A percentile compares a stretch with the other conserved stretches of the same genome.
These are phyloP conservation scores for Lomographa bimaculata DNA, from an alignment of 2,888 invertebrate species.

Conservation along the genomic window DNA sequence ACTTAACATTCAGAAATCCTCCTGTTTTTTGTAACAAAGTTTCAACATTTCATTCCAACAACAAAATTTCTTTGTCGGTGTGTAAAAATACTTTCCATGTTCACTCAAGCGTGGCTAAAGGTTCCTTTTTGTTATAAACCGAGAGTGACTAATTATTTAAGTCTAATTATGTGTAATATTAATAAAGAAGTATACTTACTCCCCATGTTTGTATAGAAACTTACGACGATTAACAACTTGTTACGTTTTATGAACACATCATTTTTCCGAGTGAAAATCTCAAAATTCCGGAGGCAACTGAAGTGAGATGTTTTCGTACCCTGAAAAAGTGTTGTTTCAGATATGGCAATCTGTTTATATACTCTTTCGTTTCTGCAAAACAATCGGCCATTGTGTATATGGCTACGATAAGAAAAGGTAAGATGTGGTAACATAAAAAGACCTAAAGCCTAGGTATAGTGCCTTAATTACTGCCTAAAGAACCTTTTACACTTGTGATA, in stretches of 20 bases:
- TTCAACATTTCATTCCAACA: conserved; percentile 26
- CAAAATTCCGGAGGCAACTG: conserved; percentile 31
- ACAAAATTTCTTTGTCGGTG: conserved; percentile 20
- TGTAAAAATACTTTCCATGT: conserved; percentile 14
- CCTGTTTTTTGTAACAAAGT: conserved; percentile 16
- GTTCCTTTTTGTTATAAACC: too few relatives aligned
- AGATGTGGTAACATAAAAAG: background rate
- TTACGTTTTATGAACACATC: conserved; percentile 10
- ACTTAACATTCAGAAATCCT: background rate
- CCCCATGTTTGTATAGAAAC: conserved; percentile 30
- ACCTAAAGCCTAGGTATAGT: background rate
- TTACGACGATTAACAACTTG: too few relatives aligned
- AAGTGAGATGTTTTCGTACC: conserved; percentile 41
- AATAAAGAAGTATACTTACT: conserved; percentile 34
- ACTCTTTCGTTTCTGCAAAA: conserved; percentile 50
- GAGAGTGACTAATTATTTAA: conserved; percentile 6
- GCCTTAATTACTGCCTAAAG: conserved; percentile 4
- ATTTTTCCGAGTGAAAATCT: conserved; percentile 5
- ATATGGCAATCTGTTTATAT: conserved; percentile 61
- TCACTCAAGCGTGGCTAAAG: too few relatives aligned
- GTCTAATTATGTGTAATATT: background rate
- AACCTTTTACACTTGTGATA: background rate
- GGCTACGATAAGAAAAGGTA: conserved; percentile 53
- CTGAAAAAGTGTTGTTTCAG: conserved; percentile 45
- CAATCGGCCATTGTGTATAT: conserved; percentile 74